Conservation (phyloP, 1,140 invertebrate genomes). For the Apolygus lucorum region DNA sequence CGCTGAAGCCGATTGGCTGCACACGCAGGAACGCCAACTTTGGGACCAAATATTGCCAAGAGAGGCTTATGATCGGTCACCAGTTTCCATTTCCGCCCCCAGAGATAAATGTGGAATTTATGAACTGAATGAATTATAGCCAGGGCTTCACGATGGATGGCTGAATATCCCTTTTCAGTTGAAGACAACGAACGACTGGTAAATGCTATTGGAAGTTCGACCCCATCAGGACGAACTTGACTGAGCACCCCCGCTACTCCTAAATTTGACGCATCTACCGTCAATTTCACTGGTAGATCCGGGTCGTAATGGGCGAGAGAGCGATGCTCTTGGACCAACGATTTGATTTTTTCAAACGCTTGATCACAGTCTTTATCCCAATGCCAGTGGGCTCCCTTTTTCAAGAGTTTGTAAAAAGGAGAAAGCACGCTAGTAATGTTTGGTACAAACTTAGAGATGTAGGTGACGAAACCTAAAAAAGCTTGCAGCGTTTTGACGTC, state of each 20-base stretch:
- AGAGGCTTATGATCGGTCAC: constrained; percentile 44
- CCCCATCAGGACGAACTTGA: background rate
- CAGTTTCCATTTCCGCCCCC: constrained; percentile 38
- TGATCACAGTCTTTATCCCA: background rate
- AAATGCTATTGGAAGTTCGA: background rate
- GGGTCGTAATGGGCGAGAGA: background rate
- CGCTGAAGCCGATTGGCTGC: constrained; percentile 36
- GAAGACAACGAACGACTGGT: background rate
- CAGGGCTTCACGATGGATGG: constrained; percentile 43
- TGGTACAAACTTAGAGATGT: background rate
- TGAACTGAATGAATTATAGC: constrained; percentile 28
- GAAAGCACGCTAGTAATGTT: background rate
- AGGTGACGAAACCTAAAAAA: constrained; percentile 14
- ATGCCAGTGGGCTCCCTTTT: background rate
- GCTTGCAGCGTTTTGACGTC: constrained; percentile 11
- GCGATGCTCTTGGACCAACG: background rate
- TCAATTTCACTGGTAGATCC: background rate
- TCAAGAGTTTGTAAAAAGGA: background rate
- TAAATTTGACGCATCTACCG: background rate
- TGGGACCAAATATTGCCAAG: constrained; percentile 39
- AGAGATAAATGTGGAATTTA: constrained; percentile 36
- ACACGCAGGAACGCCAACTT: constrained; percentile 35
- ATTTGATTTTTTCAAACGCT: constrained; percentile 1
- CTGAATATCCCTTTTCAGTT: background rate
- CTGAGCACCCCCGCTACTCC: background rate